These are phyloP conservation scores for Alloscopus bannaensis DNA, from an alignment of 2,888 invertebrate genomes.

Conservation along the genomic window DNA sequence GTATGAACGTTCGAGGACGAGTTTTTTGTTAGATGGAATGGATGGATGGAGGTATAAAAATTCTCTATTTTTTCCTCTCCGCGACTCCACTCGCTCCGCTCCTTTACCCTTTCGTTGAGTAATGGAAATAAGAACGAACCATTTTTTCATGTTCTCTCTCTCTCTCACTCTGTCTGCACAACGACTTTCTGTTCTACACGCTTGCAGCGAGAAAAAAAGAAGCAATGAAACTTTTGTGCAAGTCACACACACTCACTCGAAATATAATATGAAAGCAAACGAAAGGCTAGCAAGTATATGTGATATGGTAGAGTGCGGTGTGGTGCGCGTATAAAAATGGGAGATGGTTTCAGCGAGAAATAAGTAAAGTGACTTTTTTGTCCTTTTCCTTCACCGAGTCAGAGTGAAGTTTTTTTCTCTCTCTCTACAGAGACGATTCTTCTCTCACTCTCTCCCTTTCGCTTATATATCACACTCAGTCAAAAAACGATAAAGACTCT, in stretches of 20 bases:
- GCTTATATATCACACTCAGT: not conserved
- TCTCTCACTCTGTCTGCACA: not conserved
- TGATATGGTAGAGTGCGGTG: slow-evolving; percentile 15
- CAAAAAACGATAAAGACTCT: slow-evolving; percentile 22
- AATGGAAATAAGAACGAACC: slow-evolving; percentile 23
- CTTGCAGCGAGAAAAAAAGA: not conserved
- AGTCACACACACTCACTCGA: no score
- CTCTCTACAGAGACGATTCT: no score
- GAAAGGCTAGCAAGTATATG: not conserved
- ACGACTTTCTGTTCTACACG: not conserved
- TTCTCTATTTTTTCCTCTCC: slow-evolving; percentile 43
- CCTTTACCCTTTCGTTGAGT: slow-evolving; percentile 45
- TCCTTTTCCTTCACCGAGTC: slow-evolving; percentile 17
- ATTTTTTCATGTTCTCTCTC: slow-evolving; percentile 6
- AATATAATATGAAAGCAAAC: slow-evolving; percentile 18
- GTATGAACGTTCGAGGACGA: no score
- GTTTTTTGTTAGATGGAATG: slow-evolving; percentile 5
- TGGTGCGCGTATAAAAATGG: slow-evolving; percentile 19
- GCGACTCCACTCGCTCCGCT: slow-evolving; percentile 18
- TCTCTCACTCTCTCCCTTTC: slow-evolving; percentile 7
- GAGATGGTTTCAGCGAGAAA: slow-evolving; percentile 24
- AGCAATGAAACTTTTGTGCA: slow-evolving; percentile 37
- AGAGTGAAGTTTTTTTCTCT: not conserved
- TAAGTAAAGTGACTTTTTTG: slow-evolving; percentile 43
- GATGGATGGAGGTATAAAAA: slow-evolving; percentile 34